These are phyloP conservation scores for Entosphenus tridentatus DNA, from an alignment of 2,113 vertebrate genomes.

Conservation along the genomic window DNA sequence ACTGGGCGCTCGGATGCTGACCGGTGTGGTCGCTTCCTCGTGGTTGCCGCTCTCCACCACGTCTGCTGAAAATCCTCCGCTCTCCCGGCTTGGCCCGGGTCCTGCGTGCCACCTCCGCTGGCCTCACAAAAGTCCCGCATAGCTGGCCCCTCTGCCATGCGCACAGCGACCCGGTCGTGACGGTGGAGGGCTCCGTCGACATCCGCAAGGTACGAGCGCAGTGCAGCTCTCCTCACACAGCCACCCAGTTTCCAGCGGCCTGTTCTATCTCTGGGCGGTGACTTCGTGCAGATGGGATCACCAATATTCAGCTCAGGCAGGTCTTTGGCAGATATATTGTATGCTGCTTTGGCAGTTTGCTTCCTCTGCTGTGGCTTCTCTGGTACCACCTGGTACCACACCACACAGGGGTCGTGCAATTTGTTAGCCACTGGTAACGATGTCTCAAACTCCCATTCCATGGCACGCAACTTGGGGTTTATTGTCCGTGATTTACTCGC, in stretches of 20 bases:
- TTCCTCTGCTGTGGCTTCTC: background rate
- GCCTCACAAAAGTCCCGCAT: too few relatives aligned
- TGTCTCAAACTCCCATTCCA: background rate
- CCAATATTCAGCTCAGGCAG: background rate
- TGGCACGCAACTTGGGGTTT: background rate
- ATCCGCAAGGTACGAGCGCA: constrained; percentile 12
- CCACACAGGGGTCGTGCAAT: background rate
- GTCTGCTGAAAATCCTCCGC: too few relatives aligned
- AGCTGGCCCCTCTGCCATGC: too few relatives aligned
- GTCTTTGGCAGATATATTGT: constrained; percentile 3
- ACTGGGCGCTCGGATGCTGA: too few relatives aligned
- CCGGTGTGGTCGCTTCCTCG: too few relatives aligned
- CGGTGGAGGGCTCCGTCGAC: too few relatives aligned
- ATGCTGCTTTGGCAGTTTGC: background rate
- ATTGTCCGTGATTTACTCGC: background rate
- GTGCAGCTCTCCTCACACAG: constrained; percentile 9
- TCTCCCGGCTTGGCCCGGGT: too few relatives aligned
- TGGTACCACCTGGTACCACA: background rate
- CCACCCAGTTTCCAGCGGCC: constrained; percentile 9
- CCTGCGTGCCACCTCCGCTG: too few relatives aligned
- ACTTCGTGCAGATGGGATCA: constrained; percentile 1
- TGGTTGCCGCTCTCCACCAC: too few relatives aligned
- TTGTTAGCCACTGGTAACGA: background rate
- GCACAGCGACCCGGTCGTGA: too few relatives aligned
- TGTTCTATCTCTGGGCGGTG: constrained; percentile 5